Evolutionary conservation across 2,113 vertebrate genomes (phyloP).

Genomic region (Regulus satrapa): DNA sequence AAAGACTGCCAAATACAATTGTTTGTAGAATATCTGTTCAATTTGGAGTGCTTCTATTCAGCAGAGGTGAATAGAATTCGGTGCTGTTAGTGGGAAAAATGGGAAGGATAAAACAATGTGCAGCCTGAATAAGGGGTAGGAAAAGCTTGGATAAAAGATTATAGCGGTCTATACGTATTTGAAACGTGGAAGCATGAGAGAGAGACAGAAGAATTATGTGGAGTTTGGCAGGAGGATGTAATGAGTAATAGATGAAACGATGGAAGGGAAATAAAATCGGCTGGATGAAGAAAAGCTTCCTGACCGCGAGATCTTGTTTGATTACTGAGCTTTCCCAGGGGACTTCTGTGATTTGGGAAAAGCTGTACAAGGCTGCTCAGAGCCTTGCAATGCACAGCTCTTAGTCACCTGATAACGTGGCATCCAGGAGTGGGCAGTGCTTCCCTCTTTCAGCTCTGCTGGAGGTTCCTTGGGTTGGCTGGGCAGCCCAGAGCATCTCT

Average conservation of each 20-base stretch:
- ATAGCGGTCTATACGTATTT: background rate
- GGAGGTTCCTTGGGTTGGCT: constrained; percentile 6
- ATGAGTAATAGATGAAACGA: constrained; percentile 66
- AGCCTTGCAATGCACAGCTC: constrained; percentile 12
- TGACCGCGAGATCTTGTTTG: constrained; percentile 53
- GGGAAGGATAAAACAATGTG: background rate
- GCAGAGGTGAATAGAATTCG: too few species aligned
- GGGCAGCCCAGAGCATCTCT: constrained; percentile 18
- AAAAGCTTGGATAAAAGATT: background rate
- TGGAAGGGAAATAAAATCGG: constrained; percentile 47
- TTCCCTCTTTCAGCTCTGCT: background rate
- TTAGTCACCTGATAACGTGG: constrained; percentile 5
- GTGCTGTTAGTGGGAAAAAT: background rate
- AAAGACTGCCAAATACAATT: background rate
- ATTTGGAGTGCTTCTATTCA: background rate
- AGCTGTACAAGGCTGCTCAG: constrained; percentile 23
- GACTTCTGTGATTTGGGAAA: constrained; percentile 67
- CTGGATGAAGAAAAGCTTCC: constrained; percentile 65
- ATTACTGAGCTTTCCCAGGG: constrained; percentile 46
- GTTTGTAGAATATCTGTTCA: background rate
- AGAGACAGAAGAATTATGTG: constrained; percentile 22
- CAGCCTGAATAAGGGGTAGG: background rate
- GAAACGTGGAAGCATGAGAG: background rate
- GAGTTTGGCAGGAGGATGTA: constrained; percentile 52
- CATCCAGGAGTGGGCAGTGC: background rate